Evolutionary conservation across 1,140 invertebrate genomes (phyloP).

Genomic region (Trichomalopsis sarcophagae): DNA sequence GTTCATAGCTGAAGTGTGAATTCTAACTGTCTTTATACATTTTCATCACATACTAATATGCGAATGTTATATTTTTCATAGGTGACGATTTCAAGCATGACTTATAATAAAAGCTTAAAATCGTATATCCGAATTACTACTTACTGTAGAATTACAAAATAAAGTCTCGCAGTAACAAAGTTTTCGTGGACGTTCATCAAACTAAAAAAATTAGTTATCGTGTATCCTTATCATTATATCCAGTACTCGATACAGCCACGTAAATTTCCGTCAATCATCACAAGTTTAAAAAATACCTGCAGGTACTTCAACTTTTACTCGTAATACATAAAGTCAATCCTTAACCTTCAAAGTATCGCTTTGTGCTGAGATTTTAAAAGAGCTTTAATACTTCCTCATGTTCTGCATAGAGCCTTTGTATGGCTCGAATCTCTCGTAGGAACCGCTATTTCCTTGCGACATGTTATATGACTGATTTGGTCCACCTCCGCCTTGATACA

Average conservation of each 20-base stretch:
- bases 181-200: slow-evolving; percentile 1
- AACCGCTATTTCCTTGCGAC: slow-evolving; percentile 66
- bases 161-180: slow-evolving; percentile 39
- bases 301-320: slow-evolving; percentile 30
- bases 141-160: slow-evolving; percentile 45
- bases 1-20: slow-evolving; percentile 18
- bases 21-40: slow-evolving; percentile 41
- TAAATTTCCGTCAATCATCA: slow-evolving; percentile 26
- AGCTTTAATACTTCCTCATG: slow-evolving; percentile 70
- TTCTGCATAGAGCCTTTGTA: slow-evolving; percentile 71
- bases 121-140: slow-evolving; percentile 10
- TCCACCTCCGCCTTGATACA: slow-evolving; percentile 70
- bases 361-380: neutral
- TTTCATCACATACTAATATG: slow-evolving; percentile 19
- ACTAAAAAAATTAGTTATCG: slow-evolving; percentile 39
- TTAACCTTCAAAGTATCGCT: slow-evolving; percentile 2
- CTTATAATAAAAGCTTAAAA: slow-evolving; percentile 34
- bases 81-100: slow-evolving; percentile 38
- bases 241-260: slow-evolving; percentile 9
- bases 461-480: slow-evolving; percentile 65
- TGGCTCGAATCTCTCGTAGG: slow-evolving; percentile 71
- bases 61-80: slow-evolving; percentile 25
- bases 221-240: neutral
- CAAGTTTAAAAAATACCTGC: slow-evolving; percentile 45
- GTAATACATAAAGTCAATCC: slow-evolving; percentile 22